These are phyloP conservation scores for Varecia variegata DNA, from an alignment of 2,797 vertebrate species.

Conservation along the genomic window DNA sequence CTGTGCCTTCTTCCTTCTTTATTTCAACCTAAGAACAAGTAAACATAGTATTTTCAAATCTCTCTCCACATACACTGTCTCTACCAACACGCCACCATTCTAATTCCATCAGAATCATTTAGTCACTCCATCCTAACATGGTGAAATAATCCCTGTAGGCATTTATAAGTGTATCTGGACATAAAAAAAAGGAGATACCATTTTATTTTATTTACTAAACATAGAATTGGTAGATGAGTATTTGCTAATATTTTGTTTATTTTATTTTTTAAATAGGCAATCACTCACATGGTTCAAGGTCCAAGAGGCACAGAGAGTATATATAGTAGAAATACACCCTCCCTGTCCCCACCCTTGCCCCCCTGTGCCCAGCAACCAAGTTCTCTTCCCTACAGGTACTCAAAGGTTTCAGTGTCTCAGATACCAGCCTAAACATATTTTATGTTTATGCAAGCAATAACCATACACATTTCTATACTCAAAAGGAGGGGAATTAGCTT, in stretches of 20 bases:
- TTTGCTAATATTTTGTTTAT: background rate
- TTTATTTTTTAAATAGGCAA: background rate
- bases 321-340: background rate
- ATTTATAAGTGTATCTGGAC: background rate
- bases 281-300: background rate
- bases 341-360: no score
- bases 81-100: background rate
- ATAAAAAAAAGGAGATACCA: background rate
- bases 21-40: background rate
- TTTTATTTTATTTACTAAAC: background rate
- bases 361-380: background rate
- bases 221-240: background rate
- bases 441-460: background rate
- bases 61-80: background rate
- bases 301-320: background rate
- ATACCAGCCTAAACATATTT: background rate
- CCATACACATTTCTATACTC: background rate
- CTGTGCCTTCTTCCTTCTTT: background rate
- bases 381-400: background rate
- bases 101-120: background rate
- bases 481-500: background rate
- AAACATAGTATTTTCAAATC: background rate
- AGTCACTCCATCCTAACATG: background rate
- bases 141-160: background rate
- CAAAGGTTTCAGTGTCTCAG: background rate